phyloP scores from a whole-genome alignment of 2,888 invertebrate genomes.

The Listrodromus nycthemerus region DNA sequence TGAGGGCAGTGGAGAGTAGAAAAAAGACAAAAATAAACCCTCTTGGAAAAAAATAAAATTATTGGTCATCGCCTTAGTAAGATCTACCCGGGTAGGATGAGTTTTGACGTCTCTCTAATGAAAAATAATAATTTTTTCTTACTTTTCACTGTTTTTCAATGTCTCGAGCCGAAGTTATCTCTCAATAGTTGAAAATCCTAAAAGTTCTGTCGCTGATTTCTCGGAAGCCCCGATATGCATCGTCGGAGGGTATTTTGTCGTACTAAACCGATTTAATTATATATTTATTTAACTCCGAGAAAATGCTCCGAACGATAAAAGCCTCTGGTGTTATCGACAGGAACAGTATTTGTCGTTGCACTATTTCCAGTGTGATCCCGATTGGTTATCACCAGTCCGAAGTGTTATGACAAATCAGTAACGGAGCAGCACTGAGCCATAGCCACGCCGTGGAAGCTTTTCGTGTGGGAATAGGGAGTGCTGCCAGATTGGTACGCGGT shows the following conservation, averaged over 20 bases:
- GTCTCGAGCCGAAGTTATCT: neutral
- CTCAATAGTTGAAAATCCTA: neutral
- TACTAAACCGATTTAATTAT: neutral
- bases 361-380: conserved; percentile 29
- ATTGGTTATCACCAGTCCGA: conserved; percentile 39
- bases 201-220: neutral
- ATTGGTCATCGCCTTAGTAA: too few relatives aligned
- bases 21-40: too few relatives aligned
- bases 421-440: conserved; percentile 40
- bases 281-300: neutral
- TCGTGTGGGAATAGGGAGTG: conserved; percentile 53
- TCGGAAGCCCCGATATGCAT: neutral
- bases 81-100: too few relatives aligned
- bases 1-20: too few relatives aligned
- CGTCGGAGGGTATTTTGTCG: neutral
- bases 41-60: neutral
- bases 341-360: conserved; percentile 22
- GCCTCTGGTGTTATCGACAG: conserved; percentile 12
- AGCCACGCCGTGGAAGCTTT: conserved; percentile 46
- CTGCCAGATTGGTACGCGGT: conserved; percentile 26
- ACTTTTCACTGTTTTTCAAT: neutral
- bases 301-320: conserved; percentile 7
- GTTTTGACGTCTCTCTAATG: neutral
- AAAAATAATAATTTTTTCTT: neutral
- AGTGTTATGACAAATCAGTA: conserved; percentile 18